These are phyloP conservation scores for Megathymus violae DNA, from an alignment of 1,140 invertebrate genomes.

Conservation along the genomic window DNA sequence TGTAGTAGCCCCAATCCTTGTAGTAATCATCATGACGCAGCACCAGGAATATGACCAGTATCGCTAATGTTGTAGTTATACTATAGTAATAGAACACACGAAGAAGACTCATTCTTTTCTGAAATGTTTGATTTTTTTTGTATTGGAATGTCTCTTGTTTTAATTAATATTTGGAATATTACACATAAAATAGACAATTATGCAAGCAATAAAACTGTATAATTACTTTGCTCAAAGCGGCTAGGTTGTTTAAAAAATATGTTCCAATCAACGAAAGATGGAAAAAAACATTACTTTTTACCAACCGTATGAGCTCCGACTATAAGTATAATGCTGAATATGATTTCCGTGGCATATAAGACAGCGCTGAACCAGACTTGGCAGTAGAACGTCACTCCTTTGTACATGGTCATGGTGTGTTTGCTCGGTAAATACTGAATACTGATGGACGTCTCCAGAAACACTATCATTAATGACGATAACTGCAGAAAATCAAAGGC, in stretches of 20 bases:
- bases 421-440: background rate
- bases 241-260: too few species aligned
- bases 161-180: too few species aligned
- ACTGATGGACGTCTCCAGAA: slow-evolving; percentile 27
- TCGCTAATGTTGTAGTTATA: slow-evolving; percentile 43
- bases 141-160: background rate
- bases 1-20: slow-evolving; percentile 13
- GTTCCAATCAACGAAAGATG: too few species aligned
- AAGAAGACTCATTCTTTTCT: slow-evolving; percentile 47
- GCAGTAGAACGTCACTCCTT: slow-evolving; percentile 40
- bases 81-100: slow-evolving; percentile 49
- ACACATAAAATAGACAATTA: too few species aligned
- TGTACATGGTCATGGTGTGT: slow-evolving; percentile 40
- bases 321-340: slow-evolving; percentile 49
- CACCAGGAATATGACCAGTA: slow-evolving; percentile 43
- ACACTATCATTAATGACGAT: slow-evolving; percentile 19
- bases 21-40: slow-evolving; percentile 26
- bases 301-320: slow-evolving; percentile 51
- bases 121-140: slow-evolving; percentile 14
- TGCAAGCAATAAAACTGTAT: too few species aligned
- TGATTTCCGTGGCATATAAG: slow-evolving; percentile 38
- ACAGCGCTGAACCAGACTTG: slow-evolving; percentile 33
- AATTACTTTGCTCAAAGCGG: too few species aligned
- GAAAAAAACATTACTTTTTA: too few species aligned
- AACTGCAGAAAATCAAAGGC: slow-evolving; percentile 8